Conservation (phyloP, 2,113 vertebrate species). For the Turnix velox region DNA sequence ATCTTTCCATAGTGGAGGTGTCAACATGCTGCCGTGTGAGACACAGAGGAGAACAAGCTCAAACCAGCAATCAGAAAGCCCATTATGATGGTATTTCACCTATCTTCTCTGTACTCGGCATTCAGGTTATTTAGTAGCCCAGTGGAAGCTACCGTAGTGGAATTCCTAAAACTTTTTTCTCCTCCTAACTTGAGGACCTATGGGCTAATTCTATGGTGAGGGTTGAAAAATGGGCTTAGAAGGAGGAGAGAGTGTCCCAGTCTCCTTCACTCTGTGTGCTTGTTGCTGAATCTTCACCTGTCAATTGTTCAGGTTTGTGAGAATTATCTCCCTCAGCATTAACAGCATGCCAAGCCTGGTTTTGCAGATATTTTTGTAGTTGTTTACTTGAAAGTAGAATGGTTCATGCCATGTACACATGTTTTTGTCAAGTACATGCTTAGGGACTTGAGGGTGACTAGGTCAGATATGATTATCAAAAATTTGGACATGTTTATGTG, state of each 20-base stretch:
- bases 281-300: background rate
- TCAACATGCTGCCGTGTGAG: background rate
- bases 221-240: background rate
- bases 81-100: background rate
- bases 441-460: background rate
- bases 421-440: background rate
- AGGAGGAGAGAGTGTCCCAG: background rate
- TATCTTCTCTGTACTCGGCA: background rate
- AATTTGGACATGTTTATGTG: background rate
- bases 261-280: background rate
- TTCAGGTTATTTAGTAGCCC: background rate
- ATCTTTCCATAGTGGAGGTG: background rate
- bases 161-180: background rate
- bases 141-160: background rate
- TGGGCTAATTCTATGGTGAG: background rate
- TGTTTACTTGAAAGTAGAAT: background rate
- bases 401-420: background rate
- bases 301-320: background rate
- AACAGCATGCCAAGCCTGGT: background rate
- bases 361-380: background rate
- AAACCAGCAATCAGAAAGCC: background rate
- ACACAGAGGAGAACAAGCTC: accelerated
- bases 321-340: background rate
- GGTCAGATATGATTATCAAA: background rate
- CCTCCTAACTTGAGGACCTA: background rate